Conservation (phyloP, 1,140 invertebrate species). For the Chymomyza costata region DNA sequence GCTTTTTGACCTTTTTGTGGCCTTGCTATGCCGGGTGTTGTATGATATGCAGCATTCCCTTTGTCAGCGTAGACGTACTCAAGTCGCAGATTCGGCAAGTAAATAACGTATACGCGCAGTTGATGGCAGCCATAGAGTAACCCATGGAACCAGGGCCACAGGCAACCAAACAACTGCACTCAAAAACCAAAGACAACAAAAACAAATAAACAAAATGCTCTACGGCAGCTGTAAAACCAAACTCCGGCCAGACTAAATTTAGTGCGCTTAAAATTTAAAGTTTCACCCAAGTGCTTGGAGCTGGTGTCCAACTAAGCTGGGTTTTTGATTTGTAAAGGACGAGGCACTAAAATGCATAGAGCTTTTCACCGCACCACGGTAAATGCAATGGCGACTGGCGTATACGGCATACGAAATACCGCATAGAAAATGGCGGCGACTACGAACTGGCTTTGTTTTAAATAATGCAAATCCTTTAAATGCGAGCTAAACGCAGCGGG, state of each 20-base stretch:
- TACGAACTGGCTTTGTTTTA: slow-evolving; percentile 34
- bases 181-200: slow-evolving; percentile 27
- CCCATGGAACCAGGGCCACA: slow-evolving; percentile 1
- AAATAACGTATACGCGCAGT: slow-evolving; percentile 54
- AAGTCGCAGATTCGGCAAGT: slow-evolving; percentile 43
- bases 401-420: too few species aligned
- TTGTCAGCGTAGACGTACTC: too few species aligned
- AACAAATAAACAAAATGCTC: slow-evolving; percentile 59
- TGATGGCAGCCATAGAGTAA: slow-evolving; percentile 34
- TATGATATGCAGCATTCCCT: too few species aligned
- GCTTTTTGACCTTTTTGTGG: too few species aligned
- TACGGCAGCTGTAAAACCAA: slow-evolving; percentile 9
- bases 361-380: slow-evolving; percentile 41
- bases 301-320: slow-evolving; percentile 35
- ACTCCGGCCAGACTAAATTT: slow-evolving; percentile 13
- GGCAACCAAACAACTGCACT: slow-evolving; percentile 3
- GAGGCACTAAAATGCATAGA: slow-evolving; percentile 24
- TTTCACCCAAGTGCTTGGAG: slow-evolving; percentile 31
- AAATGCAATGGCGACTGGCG: too few species aligned
- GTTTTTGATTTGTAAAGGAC: slow-evolving; percentile 51
- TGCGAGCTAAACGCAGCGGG: slow-evolving; percentile 53
- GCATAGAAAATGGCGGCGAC: slow-evolving; percentile 15
- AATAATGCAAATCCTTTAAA: slow-evolving; percentile 70
- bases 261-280: slow-evolving; percentile 26
- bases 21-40: too few species aligned